Base-by-base conservation (phyloP, 2,113 vertebrate genomes). In the Mus pahari region DNA sequence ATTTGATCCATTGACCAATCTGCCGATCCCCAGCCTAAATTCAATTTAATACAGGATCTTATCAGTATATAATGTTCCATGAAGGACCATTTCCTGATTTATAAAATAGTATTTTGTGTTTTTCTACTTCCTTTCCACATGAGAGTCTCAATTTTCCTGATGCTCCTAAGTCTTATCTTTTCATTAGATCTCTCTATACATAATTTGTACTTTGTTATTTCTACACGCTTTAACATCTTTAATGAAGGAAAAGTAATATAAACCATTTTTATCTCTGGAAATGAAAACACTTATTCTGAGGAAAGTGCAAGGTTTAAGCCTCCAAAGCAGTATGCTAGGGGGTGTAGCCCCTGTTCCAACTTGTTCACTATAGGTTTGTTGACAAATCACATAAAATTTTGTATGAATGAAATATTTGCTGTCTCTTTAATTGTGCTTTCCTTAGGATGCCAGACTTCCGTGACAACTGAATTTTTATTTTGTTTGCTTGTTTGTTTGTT, bases 401-500 rank as follows among this genome's bases (percentile, higher is more conserved):
- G 12, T 75, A 33, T 79, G 89, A 96, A 87, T 79, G 58, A 90
- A 93, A 73, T 42, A 87, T 87, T 90, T 84, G n/a, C 5, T 96
- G 6, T 84, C 24, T 84, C 31, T 89, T 87, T 50, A 60, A 33
- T 0, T 36, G 22, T 11, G 55, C 62, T 94, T 70, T 94, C 75
- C 95, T 19, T 74, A 8, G 6, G 39, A 45, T 24, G 3, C 12
- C 77, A 48, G 33, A 75, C 50, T 91, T 93, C 55, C 0, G 2
- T 22, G 31, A 53, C 73, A 70, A 82, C 48, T 79, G 36, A 50
- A 75, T 90, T 31, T 79, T 22, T 24, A 6, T 92, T 39, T 74
- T 91, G 64, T 10, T 45, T 55, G n/a, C 64, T 93, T 39, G 79
- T 7, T 39, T 60, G 28, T 19, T 50, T 62, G 60, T 42, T 62